Evolutionary conservation across 2,888 invertebrate genomes (phyloP), one percentile per base, ranked within the genome.

Genomic region (Synanthedon tipuliformis): DNA sequence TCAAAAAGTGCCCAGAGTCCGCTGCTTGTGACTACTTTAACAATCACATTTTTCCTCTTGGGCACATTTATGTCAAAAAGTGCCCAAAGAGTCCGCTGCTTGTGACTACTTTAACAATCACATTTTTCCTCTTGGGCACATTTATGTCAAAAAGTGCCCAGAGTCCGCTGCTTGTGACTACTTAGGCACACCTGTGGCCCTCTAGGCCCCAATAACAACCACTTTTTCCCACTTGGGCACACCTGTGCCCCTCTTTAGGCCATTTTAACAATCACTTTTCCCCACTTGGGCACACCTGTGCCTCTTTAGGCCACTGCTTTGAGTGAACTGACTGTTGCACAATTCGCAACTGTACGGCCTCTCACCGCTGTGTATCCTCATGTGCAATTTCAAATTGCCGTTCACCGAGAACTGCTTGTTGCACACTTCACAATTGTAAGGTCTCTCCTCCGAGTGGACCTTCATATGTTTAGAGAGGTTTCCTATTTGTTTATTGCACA

Each of bases 401-500:
- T 63, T 77, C 0, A 78, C 59, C 51, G 76, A 66, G 58, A 81
- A 80, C 55, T 78, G 77, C 27, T 79, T 81, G 54, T 71, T 66
- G 53, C 81, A 81, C 0, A 81, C 50, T 12, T 55, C 57, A 57
- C 81, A 81, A 10, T 59, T 71, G 50, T 54, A 81, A 0, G 76
- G 75, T 0, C 72, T 65, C 0, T 75, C 76, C 1, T 78, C 79
- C 0, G 78, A 71, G 54, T 86, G 86, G 0, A 81, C 68, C 0
- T 72, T 63, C 84, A 84, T 83, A 58, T 85, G 85, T 34, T 83
- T 83, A 0, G 83, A 75, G 5, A 85, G 55, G 59, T 84, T 83
- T 0, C 81, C 80, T 8, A 85, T 81, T 51, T 86, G 83, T 41
- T 86, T 86, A 48, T 83, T 81, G 52, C 86, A 86, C 2, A 86